These are phyloP conservation scores for Grapholita molesta DNA, from an alignment of 1,140 invertebrate species.

Conservation along the genomic window DNA sequence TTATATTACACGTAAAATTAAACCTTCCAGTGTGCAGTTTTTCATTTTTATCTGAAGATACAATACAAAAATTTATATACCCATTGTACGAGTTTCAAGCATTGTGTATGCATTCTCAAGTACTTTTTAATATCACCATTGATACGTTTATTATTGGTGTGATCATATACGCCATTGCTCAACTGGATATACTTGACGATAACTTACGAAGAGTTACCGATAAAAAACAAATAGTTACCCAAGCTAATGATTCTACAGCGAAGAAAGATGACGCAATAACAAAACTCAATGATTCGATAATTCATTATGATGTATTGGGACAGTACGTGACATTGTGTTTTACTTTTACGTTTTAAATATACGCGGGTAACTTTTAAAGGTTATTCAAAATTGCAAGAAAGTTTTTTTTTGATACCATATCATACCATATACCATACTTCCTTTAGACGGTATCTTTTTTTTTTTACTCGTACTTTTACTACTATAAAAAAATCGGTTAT, in stretches of 20 bases:
- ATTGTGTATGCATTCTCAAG: slow-evolving; percentile 49
- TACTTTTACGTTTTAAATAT: too few relatives aligned
- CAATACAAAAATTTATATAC: slow-evolving; percentile 38
- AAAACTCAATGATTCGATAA: slow-evolving; percentile 42
- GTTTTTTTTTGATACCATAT: too few relatives aligned
- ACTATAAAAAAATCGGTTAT: too few relatives aligned
- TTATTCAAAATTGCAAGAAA: too few relatives aligned
- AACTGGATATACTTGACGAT: slow-evolving; percentile 50
- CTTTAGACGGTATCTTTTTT: too few relatives aligned
- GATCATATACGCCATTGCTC: slow-evolving; percentile 49
- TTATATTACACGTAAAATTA: slow-evolving; percentile 35
- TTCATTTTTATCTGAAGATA: slow-evolving; percentile 44
- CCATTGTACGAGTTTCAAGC: slow-evolving; percentile 52
- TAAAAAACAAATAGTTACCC: not conserved
- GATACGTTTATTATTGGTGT: slow-evolving; percentile 55
- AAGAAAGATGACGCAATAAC: slow-evolving; percentile 23
- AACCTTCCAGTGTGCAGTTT: slow-evolving; percentile 46
- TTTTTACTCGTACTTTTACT: too few relatives aligned
- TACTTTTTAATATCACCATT: slow-evolving; percentile 48
- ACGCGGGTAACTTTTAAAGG: too few relatives aligned
- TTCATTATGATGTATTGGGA: slow-evolving; percentile 42
- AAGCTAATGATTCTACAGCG: not conserved
- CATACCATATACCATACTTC: too few relatives aligned
- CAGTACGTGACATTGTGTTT: slow-evolving; percentile 41
- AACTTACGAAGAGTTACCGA: slow-evolving; percentile 40